These are phyloP conservation scores for Hydropsyche betteni DNA, from an alignment of 2,888 invertebrate genomes.

Conservation along the genomic window DNA sequence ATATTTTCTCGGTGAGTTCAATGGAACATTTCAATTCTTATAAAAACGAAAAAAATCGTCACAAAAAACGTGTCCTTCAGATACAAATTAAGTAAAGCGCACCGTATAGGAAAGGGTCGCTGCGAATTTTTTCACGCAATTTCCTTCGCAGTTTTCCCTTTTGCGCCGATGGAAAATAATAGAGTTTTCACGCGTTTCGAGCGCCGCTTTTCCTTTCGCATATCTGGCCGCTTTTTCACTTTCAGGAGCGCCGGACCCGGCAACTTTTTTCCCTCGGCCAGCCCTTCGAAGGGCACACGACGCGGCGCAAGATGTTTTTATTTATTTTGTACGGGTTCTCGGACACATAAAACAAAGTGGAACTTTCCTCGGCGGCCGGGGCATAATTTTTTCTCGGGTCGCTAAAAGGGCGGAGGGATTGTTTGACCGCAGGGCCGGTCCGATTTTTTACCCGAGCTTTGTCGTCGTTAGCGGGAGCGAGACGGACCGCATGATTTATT, in stretches of 20 bases:
- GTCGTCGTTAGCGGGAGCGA: not conserved
- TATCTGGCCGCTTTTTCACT: not conserved
- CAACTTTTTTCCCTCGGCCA: conserved; percentile 6
- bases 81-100: too few relatives aligned
- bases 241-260: not conserved
- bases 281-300: not conserved
- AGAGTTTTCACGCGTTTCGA: conserved; percentile 15
- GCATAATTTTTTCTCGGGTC: conserved; percentile 29
- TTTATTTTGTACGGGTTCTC: conserved; percentile 29
- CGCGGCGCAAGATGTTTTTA: conserved; percentile 35
- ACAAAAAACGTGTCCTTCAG: too few relatives aligned
- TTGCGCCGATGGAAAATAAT: conserved; percentile 8
- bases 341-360: conserved; percentile 38
- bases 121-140: too few relatives aligned
- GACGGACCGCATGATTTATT: conserved; percentile 29
- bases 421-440: conserved; percentile 35
- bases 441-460: conserved; percentile 28
- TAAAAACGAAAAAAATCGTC: too few relatives aligned
- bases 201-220: not conserved
- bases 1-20: too few relatives aligned
- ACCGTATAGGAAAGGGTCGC: too few relatives aligned
- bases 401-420: conserved; percentile 36
- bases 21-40: too few relatives aligned
- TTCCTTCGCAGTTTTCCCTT: not conserved
- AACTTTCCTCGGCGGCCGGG: conserved; percentile 23